phyloP scores from a whole-genome alignment of 2,113 vertebrate genomes.

The Antennarius striatus region DNA sequence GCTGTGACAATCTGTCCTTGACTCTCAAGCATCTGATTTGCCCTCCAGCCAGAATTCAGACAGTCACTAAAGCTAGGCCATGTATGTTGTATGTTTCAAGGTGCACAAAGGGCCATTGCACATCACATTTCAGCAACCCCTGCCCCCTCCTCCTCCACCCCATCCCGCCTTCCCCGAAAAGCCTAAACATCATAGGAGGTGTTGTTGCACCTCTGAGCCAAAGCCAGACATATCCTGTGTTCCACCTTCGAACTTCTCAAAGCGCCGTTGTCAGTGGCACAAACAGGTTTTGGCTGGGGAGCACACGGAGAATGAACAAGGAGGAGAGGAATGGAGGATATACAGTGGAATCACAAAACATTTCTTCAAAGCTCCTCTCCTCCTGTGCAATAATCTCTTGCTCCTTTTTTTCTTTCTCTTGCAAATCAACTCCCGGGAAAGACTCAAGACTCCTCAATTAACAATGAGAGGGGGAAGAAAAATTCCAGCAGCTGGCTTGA shows the following conservation, averaged over 20 bases:
- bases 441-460: conserved; percentile 79
- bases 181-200: conserved; percentile 63
- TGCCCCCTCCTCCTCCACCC: neutral
- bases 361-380: conserved; percentile 79
- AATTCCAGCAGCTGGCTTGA: conserved; percentile 79
- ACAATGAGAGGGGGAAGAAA: conserved; percentile 78
- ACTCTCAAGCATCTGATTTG: conserved; percentile 49
- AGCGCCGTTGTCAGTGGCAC: conserved; percentile 61
- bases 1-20: conserved; percentile 61
- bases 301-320: conserved; percentile 44
- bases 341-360: conserved; percentile 73
- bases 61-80: conserved; percentile 39
- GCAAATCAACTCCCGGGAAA: conserved; percentile 80
- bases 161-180: conserved; percentile 27
- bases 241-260: conserved; percentile 75
- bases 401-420: conserved; percentile 76
- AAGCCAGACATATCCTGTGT: conserved; percentile 53
- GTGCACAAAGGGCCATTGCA: conserved; percentile 57
- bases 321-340: conserved; percentile 56
- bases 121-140: conserved; percentile 30
- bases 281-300: conserved; percentile 70
- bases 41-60: conserved; percentile 46
- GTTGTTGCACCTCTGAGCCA: conserved; percentile 69
- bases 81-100: conserved; percentile 45
- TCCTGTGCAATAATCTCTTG: conserved; percentile 81